Evolutionary conservation across 92 coral and sea anemone genomes (phyloP).

Genomic region (Epizoanthus scotinus): DNA sequence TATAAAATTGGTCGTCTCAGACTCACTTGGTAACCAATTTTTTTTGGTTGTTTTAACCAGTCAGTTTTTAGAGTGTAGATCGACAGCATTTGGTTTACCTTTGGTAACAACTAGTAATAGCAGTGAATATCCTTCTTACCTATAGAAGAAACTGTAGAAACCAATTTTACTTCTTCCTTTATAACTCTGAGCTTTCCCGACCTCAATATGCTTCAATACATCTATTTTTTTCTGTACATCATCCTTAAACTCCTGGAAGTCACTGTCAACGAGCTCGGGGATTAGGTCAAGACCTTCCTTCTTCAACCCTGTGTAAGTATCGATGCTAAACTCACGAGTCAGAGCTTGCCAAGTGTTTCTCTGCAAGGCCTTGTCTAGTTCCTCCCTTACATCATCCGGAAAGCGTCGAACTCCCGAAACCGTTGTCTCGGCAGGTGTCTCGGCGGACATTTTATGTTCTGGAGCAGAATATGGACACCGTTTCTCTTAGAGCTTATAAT

Average conservation of each 20-base stretch:
- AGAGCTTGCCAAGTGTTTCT: slow-evolving; percentile 43
- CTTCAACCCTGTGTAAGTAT: slow-evolving; percentile 35
- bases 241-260: slow-evolving; percentile 8
- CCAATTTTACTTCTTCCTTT: slow-evolving; percentile 49
- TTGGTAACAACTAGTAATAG: too few species aligned
- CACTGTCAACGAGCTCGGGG: slow-evolving; percentile 35
- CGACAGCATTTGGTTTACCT: too few species aligned
- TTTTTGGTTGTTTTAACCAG: too few species aligned
- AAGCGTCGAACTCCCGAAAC: slow-evolving; percentile 38
- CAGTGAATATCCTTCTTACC: slow-evolving; percentile 33
- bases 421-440: not conserved
- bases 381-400: slow-evolving; percentile 44
- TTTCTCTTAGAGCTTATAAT: too few species aligned
- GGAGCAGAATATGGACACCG: too few species aligned
- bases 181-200: slow-evolving; percentile 41
- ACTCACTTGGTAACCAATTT: too few species aligned
- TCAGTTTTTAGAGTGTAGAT: too few species aligned
- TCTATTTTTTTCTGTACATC: slow-evolving; percentile 30
- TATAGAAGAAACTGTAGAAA: slow-evolving; percentile 40
- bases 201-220: not conserved
- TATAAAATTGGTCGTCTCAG: too few species aligned
- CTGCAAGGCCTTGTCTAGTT: slow-evolving; percentile 28
- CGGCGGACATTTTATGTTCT: too few species aligned
- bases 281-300: slow-evolving; percentile 33
- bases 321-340: slow-evolving; percentile 48